Percentiles rank a stretch among this genome's conserved stretches.
Conservation (phyloP, 2,797 vertebrate species). For the Sarcoramphus papa region DNA sequence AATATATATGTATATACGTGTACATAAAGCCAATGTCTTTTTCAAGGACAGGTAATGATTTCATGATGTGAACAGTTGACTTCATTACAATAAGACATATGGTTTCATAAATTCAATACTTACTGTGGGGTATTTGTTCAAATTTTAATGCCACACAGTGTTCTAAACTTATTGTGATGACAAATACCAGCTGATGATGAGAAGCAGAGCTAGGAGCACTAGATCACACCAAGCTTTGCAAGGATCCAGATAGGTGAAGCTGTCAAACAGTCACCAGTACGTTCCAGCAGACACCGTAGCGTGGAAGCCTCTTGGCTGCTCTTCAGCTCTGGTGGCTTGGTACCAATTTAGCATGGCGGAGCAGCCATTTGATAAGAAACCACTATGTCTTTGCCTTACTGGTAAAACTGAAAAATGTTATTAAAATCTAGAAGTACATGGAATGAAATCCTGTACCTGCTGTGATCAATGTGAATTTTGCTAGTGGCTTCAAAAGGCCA, state of each 20-base stretch:
- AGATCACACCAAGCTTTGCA: not conserved
- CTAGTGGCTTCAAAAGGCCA: not conserved
- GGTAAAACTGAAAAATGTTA: not conserved
- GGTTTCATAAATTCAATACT: slow-evolving; percentile 62
- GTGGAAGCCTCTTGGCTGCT: not conserved
- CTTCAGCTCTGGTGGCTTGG: not conserved
- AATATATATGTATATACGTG: not conserved
- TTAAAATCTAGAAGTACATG: not conserved
- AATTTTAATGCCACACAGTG: slow-evolving; percentile 37
- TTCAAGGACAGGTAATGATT: slow-evolving; percentile 70
- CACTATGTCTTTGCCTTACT: not conserved
- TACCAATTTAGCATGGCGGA: not conserved
- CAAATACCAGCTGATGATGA: slow-evolving; percentile 49
- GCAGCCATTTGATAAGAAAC: not conserved
- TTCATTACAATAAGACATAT: slow-evolving; percentile 59
- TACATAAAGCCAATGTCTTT: slow-evolving; percentile 29
- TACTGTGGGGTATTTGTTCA: slow-evolving; percentile 48
- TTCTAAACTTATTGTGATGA: slow-evolving; percentile 38
- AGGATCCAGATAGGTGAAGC: not conserved
- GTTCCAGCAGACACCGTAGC: not conserved
- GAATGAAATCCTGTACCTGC: not conserved
- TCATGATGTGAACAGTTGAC: slow-evolving; percentile 60
- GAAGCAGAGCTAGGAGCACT: slow-evolving; percentile 49
- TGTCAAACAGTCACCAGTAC: not conserved
- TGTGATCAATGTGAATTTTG: not conserved